Base-by-base conservation (phyloP, 2,797 vertebrate genomes). In the Streptopelia turtur region DNA sequence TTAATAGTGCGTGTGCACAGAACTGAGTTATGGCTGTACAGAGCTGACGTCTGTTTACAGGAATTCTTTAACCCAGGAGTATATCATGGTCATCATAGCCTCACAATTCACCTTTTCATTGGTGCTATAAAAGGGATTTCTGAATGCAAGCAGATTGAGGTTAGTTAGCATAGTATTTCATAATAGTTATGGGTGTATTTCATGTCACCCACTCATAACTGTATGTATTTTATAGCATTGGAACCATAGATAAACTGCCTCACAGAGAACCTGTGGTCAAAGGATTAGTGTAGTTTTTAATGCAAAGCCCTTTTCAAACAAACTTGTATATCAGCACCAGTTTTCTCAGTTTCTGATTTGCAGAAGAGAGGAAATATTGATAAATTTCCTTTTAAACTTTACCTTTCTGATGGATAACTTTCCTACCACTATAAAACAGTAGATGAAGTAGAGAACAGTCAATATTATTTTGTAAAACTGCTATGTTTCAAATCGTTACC, bases 1-100 rank as follows among this genome's bases (percentile, higher is more conserved):
- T 45, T 20, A 45, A 20, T 45, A 13, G 13, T n/a, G 39, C 9
- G 2, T 16, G 24, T 52, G 11, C 17, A 56, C 11, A 56, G 17
- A 64, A 55, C 2, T 3, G 17, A 66, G 30, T 50, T 33, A 56
- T 0, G 0, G 16, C 17, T 56, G 14, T 9, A 14, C 22, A 71
- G 45, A 66, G 17, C 15, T 59, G 52, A 17, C 12, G 9, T 52
- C 27, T 86, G 5, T 55, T 71, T 68, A 39, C 16, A 60, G 50
- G 31, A 56, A 52, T 39, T 5, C n/a, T 52, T 49, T 64, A 65
- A 56, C 9, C 3, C 30, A 53, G 28, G 18, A 66, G 33, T 16
- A 23, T 23, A 13, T 6, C 13, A 33, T 5, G 3, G 18, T 39
- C 18, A 24, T 30, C 16, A n/a, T 5, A 75, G 5, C 4, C n/a